Conservation (phyloP, 2,113 vertebrate species). For the Semnornis frantzii region DNA sequence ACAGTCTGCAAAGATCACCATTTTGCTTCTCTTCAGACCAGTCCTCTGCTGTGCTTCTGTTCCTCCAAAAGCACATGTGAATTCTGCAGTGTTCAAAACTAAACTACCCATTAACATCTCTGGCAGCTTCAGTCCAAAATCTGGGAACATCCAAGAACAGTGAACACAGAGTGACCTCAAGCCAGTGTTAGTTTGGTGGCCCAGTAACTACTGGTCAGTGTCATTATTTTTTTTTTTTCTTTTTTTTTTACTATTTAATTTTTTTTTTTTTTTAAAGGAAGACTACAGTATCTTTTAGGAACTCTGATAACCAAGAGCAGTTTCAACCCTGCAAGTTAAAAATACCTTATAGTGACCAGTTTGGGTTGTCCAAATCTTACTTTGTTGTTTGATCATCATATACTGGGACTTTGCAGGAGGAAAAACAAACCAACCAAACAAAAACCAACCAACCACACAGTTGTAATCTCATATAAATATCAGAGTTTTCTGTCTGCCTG, state of each 20-base stretch:
- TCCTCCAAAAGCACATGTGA: constrained; percentile 54
- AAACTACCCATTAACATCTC: constrained; percentile 38
- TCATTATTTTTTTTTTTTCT: neutral
- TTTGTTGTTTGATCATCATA: neutral
- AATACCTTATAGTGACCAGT: constrained; percentile 34
- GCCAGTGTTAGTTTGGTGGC: constrained; percentile 58
- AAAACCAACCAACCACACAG: neutral
- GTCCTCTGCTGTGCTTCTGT: constrained; percentile 56
- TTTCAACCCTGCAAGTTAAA: constrained; percentile 46
- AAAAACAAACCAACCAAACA: constrained; percentile 4
- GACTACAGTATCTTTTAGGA: constrained; percentile 64
- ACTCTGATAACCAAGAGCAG: constrained; percentile 51
- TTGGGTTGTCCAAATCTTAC: constrained; percentile 28
- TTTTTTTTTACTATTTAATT: constrained; percentile 49
- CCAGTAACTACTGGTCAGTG: constrained; percentile 55
- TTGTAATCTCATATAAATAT: constrained; percentile 32
- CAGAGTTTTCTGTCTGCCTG: constrained; percentile 57
- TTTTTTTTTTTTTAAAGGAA: constrained; percentile 71
- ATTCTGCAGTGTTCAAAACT: constrained; percentile 61
- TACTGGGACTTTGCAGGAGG: constrained; percentile 51
- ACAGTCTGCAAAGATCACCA: constrained; percentile 34
- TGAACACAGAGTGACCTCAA: constrained; percentile 60
- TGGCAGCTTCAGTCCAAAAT: constrained; percentile 62
- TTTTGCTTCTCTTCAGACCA: constrained; percentile 57
- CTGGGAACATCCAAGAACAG: constrained; percentile 61